Evolutionary conservation across 2,797 vertebrate genomes (phyloP).

Genomic region (Rhyacichthys aspro): DNA sequence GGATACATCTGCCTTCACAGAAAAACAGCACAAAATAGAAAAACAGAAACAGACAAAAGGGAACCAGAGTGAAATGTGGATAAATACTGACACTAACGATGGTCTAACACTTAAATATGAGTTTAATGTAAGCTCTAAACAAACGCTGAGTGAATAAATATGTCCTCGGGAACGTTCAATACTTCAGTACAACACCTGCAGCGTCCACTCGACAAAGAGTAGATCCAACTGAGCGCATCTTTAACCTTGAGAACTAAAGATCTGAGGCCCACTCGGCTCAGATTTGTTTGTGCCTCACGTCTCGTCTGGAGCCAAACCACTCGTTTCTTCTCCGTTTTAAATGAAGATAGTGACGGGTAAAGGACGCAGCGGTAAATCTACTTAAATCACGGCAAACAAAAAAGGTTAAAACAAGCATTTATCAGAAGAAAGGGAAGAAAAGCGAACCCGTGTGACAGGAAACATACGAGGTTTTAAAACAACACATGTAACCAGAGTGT

Average conservation of each 20-base stretch:
- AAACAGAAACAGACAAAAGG: too few relatives aligned
- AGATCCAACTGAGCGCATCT: not conserved
- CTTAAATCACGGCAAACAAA: slow-evolving; percentile 20
- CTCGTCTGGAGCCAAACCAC: not conserved
- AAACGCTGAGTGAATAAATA: too few relatives aligned
- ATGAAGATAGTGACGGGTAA: slow-evolving; percentile 16
- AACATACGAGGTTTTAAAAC: too few relatives aligned
- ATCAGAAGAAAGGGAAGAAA: slow-evolving; percentile 16
- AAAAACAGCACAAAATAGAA: too few relatives aligned
- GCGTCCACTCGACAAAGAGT: not conserved
- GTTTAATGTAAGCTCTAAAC: too few relatives aligned
- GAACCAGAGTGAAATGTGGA: too few relatives aligned
- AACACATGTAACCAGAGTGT: too few relatives aligned
- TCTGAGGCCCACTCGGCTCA: not conserved
- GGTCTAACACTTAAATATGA: too few relatives aligned
- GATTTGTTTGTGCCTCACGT: not conserved
- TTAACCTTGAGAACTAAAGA: not conserved
- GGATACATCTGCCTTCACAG: too few relatives aligned
- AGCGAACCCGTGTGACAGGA: too few relatives aligned
- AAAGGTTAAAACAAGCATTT: slow-evolving; percentile 26
- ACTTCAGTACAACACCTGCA: not conserved
- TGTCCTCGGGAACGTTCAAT: too few relatives aligned
- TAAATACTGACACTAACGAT: too few relatives aligned
- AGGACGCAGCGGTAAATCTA: slow-evolving; percentile 20
- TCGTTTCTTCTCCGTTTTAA: slow-evolving; percentile 5